Conservation (phyloP, 1,140 invertebrate species). For the Temnothorax curvispinosus region DNA sequence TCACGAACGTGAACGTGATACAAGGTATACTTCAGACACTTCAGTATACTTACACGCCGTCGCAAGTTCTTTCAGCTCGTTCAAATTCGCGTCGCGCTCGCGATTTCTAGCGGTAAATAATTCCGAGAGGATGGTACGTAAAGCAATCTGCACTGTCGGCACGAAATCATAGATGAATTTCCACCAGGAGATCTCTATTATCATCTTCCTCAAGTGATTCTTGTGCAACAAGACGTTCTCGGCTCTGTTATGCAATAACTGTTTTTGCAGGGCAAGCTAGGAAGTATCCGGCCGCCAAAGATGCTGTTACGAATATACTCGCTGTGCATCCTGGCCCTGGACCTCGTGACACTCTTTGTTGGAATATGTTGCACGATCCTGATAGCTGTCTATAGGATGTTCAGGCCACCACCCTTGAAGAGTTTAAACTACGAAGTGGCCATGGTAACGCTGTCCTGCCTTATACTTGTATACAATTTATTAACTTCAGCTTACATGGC, state of each 20-base stretch:
- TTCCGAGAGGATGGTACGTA: not conserved
- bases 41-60: not conserved
- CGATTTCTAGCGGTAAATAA: not conserved
- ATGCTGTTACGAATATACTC: constrained; percentile 87
- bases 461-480: too few relatives aligned
- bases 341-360: constrained; percentile 85
- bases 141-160: not conserved
- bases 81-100: not conserved
- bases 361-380: constrained; percentile 86
- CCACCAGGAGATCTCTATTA: not conserved
- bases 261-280: constrained; percentile 68
- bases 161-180: too few relatives aligned
- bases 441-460: constrained; percentile 85
- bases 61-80: not conserved
- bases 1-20: constrained; percentile 26
- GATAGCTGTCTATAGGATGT: constrained; percentile 85
- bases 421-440: constrained; percentile 87
- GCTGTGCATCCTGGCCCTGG: constrained; percentile 85
- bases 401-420: constrained; percentile 87
- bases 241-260: not conserved
- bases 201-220: too few relatives aligned
- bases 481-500: too few relatives aligned
- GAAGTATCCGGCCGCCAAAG: constrained; percentile 82
- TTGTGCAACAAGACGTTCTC: not conserved
- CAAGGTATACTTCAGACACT: not conserved